Evolutionary conservation across 2,113 vertebrate species (phyloP).

Genomic region (Anoplopoma fimbria): DNA sequence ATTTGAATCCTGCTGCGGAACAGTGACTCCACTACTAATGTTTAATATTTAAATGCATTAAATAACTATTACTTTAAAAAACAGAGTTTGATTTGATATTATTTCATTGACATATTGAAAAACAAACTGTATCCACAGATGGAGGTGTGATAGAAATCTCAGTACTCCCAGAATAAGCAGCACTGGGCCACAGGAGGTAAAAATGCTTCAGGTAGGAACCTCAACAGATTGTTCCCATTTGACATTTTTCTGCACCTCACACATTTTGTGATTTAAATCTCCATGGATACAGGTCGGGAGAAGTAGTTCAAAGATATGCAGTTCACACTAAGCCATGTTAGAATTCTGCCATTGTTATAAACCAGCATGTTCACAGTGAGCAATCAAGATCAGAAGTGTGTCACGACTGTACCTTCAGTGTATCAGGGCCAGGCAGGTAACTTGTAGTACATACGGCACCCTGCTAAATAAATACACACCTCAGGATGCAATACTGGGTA

Average conservation of each 20-base stretch:
- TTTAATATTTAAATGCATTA: neutral
- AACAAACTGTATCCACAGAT: neutral
- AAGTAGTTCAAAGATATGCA: conserved; percentile 42
- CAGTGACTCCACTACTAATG: neutral
- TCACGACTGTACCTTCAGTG: neutral
- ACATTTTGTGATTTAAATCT: conserved; percentile 46
- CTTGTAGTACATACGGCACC: neutral
- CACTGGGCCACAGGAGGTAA: conserved; percentile 50
- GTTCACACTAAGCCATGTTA: conserved; percentile 19
- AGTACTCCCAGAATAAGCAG: conserved; percentile 9
- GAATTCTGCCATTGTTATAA: conserved; percentile 22
- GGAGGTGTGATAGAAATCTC: neutral
- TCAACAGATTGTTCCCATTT: conserved; percentile 51
- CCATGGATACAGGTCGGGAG: conserved; percentile 3
- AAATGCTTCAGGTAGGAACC: conserved; percentile 46
- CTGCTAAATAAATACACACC: conserved; percentile 32
- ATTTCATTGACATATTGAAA: neutral
- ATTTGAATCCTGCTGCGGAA: neutral
- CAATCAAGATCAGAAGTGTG: conserved; percentile 44
- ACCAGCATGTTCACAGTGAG: conserved; percentile 23
- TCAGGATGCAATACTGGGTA: neutral
- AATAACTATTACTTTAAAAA: neutral
- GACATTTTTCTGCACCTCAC: conserved; percentile 38
- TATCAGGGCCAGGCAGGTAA: neutral
- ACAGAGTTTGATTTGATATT: neutral